phyloP scores from a whole-genome alignment of 2,888 invertebrate genomes.

The Meteorus colon region DNA sequence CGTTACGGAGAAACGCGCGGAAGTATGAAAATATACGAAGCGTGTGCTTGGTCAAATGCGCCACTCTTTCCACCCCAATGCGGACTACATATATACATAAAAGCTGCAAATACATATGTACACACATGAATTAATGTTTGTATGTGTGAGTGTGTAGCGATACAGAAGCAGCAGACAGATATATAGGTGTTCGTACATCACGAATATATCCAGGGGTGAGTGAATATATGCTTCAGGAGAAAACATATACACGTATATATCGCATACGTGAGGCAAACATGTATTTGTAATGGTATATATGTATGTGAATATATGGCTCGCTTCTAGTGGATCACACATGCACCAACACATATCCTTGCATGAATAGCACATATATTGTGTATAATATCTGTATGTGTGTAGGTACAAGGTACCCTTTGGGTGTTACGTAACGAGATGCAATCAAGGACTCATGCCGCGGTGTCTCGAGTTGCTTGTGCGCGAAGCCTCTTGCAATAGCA shows the following conservation, averaged over 20 bases:
- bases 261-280: background rate
- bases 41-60: constrained; percentile 47
- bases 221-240: background rate
- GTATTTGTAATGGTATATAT: background rate
- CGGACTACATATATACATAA: constrained; percentile 8
- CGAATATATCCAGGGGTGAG: too few species aligned
- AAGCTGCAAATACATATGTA: background rate
- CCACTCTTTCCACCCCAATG: constrained; percentile 47
- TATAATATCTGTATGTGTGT: constrained; percentile 20
- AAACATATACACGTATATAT: background rate
- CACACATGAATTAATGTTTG: background rate
- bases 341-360: background rate
- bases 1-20: constrained; percentile 49
- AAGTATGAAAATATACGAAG: constrained; percentile 53
- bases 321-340: background rate
- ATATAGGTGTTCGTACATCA: too few species aligned
- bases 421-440: constrained; percentile 56
- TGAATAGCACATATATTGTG: background rate
- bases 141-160: too few species aligned
- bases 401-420: constrained; percentile 44
- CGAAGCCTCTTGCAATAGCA: constrained; percentile 39
- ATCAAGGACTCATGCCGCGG: constrained; percentile 53
- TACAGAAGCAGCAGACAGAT: background rate
- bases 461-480: constrained; percentile 50
- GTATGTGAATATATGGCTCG: background rate